A percentile compares a stretch with the other conserved stretches of the same genome.
Conservation (phyloP, 2,888 invertebrate species). For the Parasteatoda lunata region DNA sequence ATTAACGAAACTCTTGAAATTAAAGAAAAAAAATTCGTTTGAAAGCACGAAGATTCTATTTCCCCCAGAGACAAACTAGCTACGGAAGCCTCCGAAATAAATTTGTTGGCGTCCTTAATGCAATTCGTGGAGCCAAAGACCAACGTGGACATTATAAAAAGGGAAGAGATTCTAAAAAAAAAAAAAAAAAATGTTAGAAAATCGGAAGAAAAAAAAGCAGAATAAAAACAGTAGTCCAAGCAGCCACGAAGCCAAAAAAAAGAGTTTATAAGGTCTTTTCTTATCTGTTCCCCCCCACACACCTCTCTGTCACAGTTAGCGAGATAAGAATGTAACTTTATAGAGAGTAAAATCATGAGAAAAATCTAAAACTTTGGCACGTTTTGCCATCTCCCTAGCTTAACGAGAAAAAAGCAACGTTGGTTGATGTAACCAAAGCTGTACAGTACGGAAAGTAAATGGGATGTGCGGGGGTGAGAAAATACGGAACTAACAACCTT, state of each 20-base stretch:
- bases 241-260: conserved; percentile 24
- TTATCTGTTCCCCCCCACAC: background rate
- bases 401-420: conserved; percentile 64
- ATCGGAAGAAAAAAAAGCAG: background rate
- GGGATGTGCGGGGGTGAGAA: conserved; percentile 3
- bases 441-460: background rate
- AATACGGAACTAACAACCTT: conserved; percentile 60
- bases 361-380: conserved; percentile 68
- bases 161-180: conserved; percentile 5
- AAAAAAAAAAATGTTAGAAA: background rate
- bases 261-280: conserved; percentile 45
- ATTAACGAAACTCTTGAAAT: conserved; percentile 53
- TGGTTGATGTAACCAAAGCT: conserved; percentile 63
- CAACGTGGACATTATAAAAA: conserved; percentile 30
- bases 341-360: conserved; percentile 63
- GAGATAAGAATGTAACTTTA: conserved; percentile 61
- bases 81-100: conserved; percentile 34
- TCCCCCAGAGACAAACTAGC: conserved; percentile 44
- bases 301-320: conserved; percentile 38
- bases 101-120: conserved; percentile 48
- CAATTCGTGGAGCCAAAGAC: conserved; percentile 52
- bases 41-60: conserved; percentile 26
- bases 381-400: conserved; percentile 42
- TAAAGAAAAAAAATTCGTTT: background rate
- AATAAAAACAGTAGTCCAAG: conserved; percentile 20